phyloP scores from a whole-genome alignment of 2,797 vertebrate genomes.

The Sebastes miniatus region DNA sequence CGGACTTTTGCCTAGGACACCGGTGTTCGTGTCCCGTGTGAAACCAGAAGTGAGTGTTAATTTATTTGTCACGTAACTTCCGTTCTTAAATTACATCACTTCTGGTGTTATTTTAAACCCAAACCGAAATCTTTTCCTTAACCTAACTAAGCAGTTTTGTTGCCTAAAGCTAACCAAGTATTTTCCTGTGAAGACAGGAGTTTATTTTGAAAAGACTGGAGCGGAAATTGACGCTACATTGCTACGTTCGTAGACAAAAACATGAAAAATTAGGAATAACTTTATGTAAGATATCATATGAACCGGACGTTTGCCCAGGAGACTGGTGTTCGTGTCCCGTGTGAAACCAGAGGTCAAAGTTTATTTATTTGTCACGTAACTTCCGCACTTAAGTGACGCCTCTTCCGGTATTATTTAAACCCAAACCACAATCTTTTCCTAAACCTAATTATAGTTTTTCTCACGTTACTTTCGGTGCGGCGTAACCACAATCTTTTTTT shows the following conservation, averaged over 20 bases:
- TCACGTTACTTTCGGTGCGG: too few species aligned
- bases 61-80: too few species aligned
- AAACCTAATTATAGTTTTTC: too few species aligned
- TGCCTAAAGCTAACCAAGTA: rapidly evolving
- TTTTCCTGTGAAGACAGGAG: rapidly evolving
- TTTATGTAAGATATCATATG: too few species aligned
- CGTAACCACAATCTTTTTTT: too few species aligned
- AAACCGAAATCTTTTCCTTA: rapidly evolving
- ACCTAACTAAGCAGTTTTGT: too few species aligned
- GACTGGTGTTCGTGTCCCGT: rapidly evolving
- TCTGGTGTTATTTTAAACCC: too few species aligned
- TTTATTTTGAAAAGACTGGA: too few species aligned
- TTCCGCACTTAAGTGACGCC: rapidly evolving
- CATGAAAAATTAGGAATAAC: rapidly evolving
- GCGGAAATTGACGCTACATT: too few species aligned
- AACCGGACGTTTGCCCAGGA: rapidly evolving
- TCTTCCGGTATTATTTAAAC: rapidly evolving
- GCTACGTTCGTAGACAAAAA: rapidly evolving
- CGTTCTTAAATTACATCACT: rapidly evolving
- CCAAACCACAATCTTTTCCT: too few species aligned
- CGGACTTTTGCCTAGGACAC: rapidly evolving
- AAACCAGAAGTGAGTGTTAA: rapidly evolving
- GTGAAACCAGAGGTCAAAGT: rapidly evolving
- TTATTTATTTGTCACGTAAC: too few species aligned
- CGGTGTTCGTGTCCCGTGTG: rapidly evolving